Percentiles rank a stretch among this genome's conserved stretches.
These are phyloP conservation scores for Siphamia tubifer DNA, from an alignment of 2,113 vertebrate species.

Conservation along the genomic window DNA sequence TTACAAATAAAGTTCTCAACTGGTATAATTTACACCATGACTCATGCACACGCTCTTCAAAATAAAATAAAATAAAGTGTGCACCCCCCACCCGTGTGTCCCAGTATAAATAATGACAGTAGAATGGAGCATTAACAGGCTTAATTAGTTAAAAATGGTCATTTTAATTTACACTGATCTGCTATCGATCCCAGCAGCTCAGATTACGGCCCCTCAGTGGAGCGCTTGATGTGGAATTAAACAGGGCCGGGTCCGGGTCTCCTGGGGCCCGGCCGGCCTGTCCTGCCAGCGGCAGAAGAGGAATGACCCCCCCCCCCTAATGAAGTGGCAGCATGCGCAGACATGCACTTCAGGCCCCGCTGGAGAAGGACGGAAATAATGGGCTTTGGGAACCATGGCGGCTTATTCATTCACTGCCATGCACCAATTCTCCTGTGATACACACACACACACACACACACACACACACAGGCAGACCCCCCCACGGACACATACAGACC, in stretches of 20 bases:
- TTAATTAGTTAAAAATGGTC: slow-evolving; percentile 99
- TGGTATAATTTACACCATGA: slow-evolving; percentile 84
- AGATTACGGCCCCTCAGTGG: slow-evolving; percentile 97
- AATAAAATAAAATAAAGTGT: neutral
- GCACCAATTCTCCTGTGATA: slow-evolving; percentile 97
- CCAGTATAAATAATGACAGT: slow-evolving; percentile 98
- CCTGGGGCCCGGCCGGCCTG: slow-evolving; percentile 87
- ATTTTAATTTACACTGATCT: slow-evolving; percentile 99
- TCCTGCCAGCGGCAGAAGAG: slow-evolving; percentile 88
- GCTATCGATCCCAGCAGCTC: slow-evolving; percentile 99
- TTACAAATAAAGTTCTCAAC: no score
- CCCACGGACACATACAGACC: no score
- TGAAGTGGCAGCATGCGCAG: slow-evolving; percentile 98
- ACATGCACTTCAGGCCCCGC: slow-evolving; percentile 95
- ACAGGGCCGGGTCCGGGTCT: slow-evolving; percentile 92
- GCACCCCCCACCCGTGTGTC: no score
- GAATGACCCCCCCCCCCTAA: slow-evolving; percentile 95
- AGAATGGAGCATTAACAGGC: slow-evolving; percentile 98
- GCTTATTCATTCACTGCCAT: slow-evolving; percentile 99
- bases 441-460: no score
- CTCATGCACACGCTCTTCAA: slow-evolving; percentile 55
- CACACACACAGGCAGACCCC: no score
- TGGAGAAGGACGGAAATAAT: slow-evolving; percentile 93
- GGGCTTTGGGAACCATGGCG: slow-evolving; percentile 92
- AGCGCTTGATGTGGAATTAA: slow-evolving; percentile 99